Evolutionary conservation across 2,888 invertebrate species (phyloP).

Genomic region (Clostera curtula): DNA sequence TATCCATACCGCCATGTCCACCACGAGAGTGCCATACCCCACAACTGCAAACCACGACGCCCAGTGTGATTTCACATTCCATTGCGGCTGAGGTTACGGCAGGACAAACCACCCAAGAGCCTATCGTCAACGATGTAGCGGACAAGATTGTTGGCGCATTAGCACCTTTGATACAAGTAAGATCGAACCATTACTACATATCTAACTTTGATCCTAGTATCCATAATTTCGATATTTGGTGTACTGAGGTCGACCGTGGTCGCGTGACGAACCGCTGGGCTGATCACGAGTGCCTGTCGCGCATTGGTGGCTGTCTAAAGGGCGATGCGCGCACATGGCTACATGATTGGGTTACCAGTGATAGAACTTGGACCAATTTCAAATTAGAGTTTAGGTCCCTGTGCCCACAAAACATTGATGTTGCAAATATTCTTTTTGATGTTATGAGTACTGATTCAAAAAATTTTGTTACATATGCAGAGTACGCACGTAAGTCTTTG

Average conservation of each 20-base stretch:
- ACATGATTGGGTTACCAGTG: conserved; percentile 10
- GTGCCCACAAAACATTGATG: conserved; percentile 12
- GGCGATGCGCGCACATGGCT: background rate
- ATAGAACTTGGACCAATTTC: conserved; percentile 17
- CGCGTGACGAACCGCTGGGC: background rate
- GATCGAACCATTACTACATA: background rate
- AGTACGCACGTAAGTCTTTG: conserved; percentile 12
- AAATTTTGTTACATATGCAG: conserved; percentile 13
- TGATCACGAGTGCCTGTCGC: background rate
- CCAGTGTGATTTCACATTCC: too few relatives aligned
- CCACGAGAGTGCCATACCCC: too few relatives aligned
- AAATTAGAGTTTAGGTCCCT: conserved; percentile 13
- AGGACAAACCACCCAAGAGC: background rate
- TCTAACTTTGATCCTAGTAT: background rate
- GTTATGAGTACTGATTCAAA: conserved; percentile 12
- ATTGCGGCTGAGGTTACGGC: too few relatives aligned
- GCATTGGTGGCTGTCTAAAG: background rate
- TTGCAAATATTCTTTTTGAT: conserved; percentile 11
- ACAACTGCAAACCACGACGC: too few relatives aligned
- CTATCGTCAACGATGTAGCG: background rate
- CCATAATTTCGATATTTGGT: conserved; percentile 3
- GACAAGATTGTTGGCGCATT: background rate
- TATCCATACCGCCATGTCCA: too few relatives aligned
- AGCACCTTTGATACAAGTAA: background rate
- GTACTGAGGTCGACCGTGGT: background rate